These are phyloP conservation scores for Argyresthia goedartella DNA, from an alignment of 2,888 invertebrate species.

Conservation along the genomic window DNA sequence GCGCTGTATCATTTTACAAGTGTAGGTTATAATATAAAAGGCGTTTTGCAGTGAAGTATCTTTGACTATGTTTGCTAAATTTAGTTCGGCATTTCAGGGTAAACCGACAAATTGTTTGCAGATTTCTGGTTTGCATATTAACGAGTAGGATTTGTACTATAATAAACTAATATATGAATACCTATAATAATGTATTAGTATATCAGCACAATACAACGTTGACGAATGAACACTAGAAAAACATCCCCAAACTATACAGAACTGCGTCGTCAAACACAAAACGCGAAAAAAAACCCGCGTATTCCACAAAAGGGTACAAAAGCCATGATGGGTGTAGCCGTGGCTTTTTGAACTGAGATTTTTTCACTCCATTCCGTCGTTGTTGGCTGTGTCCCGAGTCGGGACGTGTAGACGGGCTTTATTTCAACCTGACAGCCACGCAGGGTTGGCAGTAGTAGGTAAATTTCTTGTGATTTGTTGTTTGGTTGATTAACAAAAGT, in stretches of 20 bases:
- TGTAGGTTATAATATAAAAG: not conserved
- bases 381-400: constrained; percentile 5
- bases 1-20: constrained; percentile 41
- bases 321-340: constrained; percentile 13
- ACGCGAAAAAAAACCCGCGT: constrained; percentile 1
- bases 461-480: too few relatives aligned
- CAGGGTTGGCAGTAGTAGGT: not conserved
- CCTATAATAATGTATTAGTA: too few relatives aligned
- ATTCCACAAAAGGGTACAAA: not conserved
- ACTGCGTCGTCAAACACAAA: not conserved
- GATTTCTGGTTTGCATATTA: too few relatives aligned
- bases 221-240: constrained; percentile 8
- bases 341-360: constrained; percentile 66
- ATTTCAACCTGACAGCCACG: constrained; percentile 1
- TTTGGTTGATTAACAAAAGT: not conserved
- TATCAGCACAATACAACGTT: too few relatives aligned
- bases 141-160: too few relatives aligned
- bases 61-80: too few relatives aligned
- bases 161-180: too few relatives aligned
- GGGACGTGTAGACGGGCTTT: constrained; percentile 18
- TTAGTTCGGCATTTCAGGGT: too few relatives aligned
- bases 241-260: constrained; percentile 3
- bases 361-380: constrained; percentile 58
- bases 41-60: too few relatives aligned
- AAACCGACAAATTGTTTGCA: too few relatives aligned